These are phyloP conservation scores for Eubasilissa regina DNA, from an alignment of 1,140 invertebrate genomes.

Conservation along the genomic window DNA sequence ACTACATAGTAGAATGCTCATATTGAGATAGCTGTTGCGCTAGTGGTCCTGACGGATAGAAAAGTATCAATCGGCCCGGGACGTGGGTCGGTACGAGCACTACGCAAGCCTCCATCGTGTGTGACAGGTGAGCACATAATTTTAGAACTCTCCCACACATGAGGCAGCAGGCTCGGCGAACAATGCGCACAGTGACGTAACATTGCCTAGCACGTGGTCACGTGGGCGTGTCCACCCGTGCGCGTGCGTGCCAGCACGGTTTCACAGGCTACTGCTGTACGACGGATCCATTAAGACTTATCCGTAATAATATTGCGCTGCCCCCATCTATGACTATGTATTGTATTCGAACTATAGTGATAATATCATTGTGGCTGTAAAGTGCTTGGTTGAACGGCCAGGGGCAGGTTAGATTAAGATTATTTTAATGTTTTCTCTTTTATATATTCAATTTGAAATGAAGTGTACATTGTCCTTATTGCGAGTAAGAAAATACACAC, in stretches of 20 bases:
- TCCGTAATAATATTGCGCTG: too few relatives aligned
- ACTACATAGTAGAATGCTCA: too few relatives aligned
- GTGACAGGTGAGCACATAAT: background rate
- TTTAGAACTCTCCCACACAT: background rate
- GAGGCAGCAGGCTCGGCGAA: background rate
- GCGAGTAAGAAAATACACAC: too few relatives aligned
- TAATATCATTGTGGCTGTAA: too few relatives aligned
- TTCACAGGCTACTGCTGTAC: background rate
- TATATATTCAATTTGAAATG: too few relatives aligned
- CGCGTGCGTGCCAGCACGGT: constrained; percentile 14
- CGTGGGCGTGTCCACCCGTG: constrained; percentile 20
- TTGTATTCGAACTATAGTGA: too few relatives aligned
- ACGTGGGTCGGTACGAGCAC: background rate
- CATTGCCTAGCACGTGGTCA: constrained; percentile 15
- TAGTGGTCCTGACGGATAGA: background rate
- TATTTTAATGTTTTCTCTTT: too few relatives aligned
- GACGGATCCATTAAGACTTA: too few relatives aligned
- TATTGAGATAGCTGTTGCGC: background rate
- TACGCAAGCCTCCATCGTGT: background rate
- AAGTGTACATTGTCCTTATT: too few relatives aligned
- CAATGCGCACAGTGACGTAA: constrained; percentile 24
- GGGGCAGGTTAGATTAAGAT: too few relatives aligned
- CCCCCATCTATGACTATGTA: too few relatives aligned
- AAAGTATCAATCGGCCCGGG: background rate
- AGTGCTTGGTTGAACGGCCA: too few relatives aligned